Conservation (phyloP, 2,888 invertebrate genomes). For the Spilarctia lutea region DNA sequence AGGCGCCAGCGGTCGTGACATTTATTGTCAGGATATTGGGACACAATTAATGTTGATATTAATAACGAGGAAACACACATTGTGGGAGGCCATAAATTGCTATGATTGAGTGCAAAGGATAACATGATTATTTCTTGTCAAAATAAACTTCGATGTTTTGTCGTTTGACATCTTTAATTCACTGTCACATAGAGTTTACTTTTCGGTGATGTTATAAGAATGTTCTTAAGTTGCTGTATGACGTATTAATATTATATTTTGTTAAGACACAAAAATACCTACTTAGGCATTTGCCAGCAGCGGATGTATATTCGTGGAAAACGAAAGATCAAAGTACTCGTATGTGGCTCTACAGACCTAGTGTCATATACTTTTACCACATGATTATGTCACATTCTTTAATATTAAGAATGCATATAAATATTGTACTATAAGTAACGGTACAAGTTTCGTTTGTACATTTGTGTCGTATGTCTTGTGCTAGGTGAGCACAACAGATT, state of each 20-base stretch:
- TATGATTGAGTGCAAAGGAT: slow-evolving; percentile 68
- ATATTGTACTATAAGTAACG: not conserved
- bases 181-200: not conserved
- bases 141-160: slow-evolving; percentile 67
- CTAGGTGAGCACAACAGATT: no score
- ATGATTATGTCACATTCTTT: not conserved
- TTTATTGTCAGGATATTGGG: slow-evolving; percentile 85
- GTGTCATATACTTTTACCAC: not conserved
- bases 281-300: not conserved
- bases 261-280: not conserved
- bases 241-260: not conserved
- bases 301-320: not conserved
- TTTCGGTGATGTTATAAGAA: not conserved
- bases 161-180: slow-evolving; percentile 56
- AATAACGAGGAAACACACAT: slow-evolving; percentile 78
- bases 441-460: no score
- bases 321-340: not conserved
- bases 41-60: slow-evolving; percentile 85
- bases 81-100: slow-evolving; percentile 77
- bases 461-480: no score
- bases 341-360: not conserved
- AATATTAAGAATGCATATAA: not conserved
- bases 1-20: slow-evolving; percentile 85
- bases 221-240: not conserved
- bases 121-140: slow-evolving; percentile 70